Percentiles rank a stretch among this genome's conserved stretches.
Evolutionary conservation across 2,797 vertebrate species (phyloP).

Genomic region (Aphelocoma californica): DNA sequence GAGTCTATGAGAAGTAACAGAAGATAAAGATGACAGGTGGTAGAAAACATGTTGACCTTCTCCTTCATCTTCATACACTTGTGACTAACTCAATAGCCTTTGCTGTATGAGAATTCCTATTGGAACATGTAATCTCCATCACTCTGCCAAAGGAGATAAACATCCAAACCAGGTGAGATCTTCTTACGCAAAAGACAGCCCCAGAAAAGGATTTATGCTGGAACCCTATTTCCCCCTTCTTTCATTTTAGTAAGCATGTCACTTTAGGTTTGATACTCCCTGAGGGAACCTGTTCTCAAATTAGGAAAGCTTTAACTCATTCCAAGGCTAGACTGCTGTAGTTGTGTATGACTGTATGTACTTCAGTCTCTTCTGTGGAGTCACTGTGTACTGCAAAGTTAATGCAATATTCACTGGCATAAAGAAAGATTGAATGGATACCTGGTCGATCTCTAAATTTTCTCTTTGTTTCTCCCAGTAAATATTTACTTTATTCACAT

Average conservation of each 20-base stretch:
- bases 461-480: background rate
- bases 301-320: background rate
- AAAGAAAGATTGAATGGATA: background rate
- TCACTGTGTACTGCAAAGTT: background rate
- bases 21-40: slow-evolving; percentile 63
- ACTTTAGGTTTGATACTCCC: background rate
- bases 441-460: background rate
- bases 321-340: background rate
- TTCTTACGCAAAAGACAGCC: background rate
- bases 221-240: background rate
- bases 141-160: background rate
- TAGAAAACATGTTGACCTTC: slow-evolving; percentile 60
- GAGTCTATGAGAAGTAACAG: slow-evolving; percentile 59
- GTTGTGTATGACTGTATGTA: background rate
- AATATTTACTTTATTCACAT: background rate
- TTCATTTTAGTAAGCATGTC: background rate
- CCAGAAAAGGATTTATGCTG: background rate
- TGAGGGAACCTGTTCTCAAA: background rate
- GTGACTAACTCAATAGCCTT: background rate
- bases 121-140: background rate
- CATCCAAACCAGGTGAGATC: background rate
- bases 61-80: slow-evolving; percentile 54
- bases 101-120: background rate
- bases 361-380: background rate
- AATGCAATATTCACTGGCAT: background rate